A percentile compares a stretch with the other conserved stretches of the same genome.
phyloP scores from a whole-genome alignment of 1,140 invertebrate genomes.

The Diprion similis region DNA sequence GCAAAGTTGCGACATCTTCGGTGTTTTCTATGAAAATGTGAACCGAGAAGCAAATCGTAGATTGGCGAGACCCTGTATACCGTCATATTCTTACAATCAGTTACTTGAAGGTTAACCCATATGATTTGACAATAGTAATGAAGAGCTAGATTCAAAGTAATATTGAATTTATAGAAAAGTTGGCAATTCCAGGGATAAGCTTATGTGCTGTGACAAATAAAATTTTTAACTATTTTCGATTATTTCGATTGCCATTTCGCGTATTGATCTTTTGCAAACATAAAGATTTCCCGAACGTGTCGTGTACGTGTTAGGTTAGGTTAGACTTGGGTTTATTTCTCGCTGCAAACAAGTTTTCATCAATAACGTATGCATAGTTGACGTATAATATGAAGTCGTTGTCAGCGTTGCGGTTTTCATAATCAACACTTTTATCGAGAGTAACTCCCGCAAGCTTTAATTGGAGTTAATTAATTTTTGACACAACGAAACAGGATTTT shows the following conservation, averaged over 20 bases:
- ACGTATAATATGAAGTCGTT: background rate
- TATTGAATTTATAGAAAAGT: too few species aligned
- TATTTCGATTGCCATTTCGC: background rate
- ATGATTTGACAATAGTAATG: too few species aligned
- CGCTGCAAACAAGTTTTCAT: background rate
- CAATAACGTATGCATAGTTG: background rate
- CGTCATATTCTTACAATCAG: too few species aligned
- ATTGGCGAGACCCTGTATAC: too few species aligned
- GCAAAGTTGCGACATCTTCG: too few species aligned
- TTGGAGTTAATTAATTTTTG: conserved; percentile 1
- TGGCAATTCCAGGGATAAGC: too few species aligned
- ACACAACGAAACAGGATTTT: conserved; percentile 6
- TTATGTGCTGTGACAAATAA: too few species aligned
- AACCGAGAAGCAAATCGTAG: too few species aligned
- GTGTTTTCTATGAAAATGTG: too few species aligned
- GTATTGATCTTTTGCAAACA: background rate
- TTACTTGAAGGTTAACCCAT: too few species aligned
- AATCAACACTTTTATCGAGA: conserved; percentile 7
- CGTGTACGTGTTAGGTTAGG: background rate
- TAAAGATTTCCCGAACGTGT: background rate
- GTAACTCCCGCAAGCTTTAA: background rate
- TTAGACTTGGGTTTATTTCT: background rate
- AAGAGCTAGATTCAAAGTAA: too few species aligned
- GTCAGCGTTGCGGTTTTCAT: background rate
- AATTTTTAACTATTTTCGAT: too few species aligned